Evolutionary conservation across 2,888 invertebrate genomes (phyloP).

Genomic region (Drosophila cognata): DNA sequence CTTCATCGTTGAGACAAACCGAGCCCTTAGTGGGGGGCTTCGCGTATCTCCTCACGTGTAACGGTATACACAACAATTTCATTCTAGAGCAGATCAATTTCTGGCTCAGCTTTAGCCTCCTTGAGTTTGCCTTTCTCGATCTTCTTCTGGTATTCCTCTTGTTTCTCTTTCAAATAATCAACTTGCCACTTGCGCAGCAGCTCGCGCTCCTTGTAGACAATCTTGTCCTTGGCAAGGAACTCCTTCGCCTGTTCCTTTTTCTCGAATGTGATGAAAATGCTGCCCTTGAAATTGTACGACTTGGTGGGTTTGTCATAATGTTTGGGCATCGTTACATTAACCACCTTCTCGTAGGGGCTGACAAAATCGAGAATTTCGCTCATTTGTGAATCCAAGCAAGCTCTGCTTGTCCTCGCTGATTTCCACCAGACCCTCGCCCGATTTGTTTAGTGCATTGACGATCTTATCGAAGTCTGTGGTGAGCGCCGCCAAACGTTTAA

Average conservation of each 20-base stretch:
- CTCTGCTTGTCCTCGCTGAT: slow-evolving; percentile 87
- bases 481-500: slow-evolving; percentile 93
- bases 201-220: slow-evolving; percentile 89
- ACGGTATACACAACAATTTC: slow-evolving; percentile 89
- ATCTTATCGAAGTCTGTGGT: slow-evolving; percentile 90
- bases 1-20: slow-evolving; percentile 87
- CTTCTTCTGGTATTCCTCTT: slow-evolving; percentile 88
- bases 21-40: slow-evolving; percentile 89
- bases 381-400: slow-evolving; percentile 88
- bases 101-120: slow-evolving; percentile 76
- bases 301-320: slow-evolving; percentile 88
- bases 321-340: slow-evolving; percentile 88
- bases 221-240: slow-evolving; percentile 89
- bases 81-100: slow-evolving; percentile 88
- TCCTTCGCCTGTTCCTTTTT: slow-evolving; percentile 92
- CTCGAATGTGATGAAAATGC: slow-evolving; percentile 95
- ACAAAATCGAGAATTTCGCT: slow-evolving; percentile 91
- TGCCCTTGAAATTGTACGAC: slow-evolving; percentile 93
- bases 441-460: slow-evolving; percentile 90
- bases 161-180: slow-evolving; percentile 89
- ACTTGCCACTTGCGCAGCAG: slow-evolving; percentile 90
- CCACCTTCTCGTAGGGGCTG: slow-evolving; percentile 88
- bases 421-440: slow-evolving; percentile 90
- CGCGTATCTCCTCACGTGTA: slow-evolving; percentile 90
- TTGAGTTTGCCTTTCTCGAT: slow-evolving; percentile 86